phyloP scores from a whole-genome alignment of 2,797 vertebrate species.

The Distichodus sexfasciatus region DNA sequence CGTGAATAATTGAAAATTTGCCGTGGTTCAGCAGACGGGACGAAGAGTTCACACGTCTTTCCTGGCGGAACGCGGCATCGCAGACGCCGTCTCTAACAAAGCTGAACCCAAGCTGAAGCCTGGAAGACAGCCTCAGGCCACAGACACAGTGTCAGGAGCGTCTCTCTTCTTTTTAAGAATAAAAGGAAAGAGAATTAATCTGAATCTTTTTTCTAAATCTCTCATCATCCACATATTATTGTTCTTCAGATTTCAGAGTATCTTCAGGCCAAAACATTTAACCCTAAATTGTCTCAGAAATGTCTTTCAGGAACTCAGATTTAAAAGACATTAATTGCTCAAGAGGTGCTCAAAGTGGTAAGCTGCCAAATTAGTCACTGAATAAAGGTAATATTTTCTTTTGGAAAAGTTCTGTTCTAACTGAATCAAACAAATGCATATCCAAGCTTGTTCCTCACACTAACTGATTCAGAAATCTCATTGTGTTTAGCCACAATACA shows the following conservation, averaged over 20 bases:
- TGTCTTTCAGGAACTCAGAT: conserved; percentile 1
- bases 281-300: not conserved
- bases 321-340: not conserved
- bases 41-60: conserved; percentile 23
- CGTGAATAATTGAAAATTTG: conserved; percentile 54
- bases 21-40: conserved; percentile 34
- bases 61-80: not conserved
- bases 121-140: conserved; percentile 15
- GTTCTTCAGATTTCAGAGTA: not conserved
- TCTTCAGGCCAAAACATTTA: not conserved
- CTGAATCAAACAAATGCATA: no score
- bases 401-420: no score
- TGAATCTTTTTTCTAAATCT: not conserved
- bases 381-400: not conserved
- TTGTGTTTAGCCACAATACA: no score
- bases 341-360: not conserved
- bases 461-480: no score
- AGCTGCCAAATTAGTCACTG: not conserved
- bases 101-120: conserved; percentile 9
- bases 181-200: not conserved
- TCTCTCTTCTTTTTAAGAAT: not conserved
- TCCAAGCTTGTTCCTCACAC: no score
- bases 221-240: no score
- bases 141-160: not conserved
- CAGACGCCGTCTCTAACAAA: conserved; percentile 14